Evolutionary conservation across 2,797 vertebrate species (phyloP), one percentile per base, ranked within the genome.

Genomic region (Pyrrhura leucotis): DNA sequence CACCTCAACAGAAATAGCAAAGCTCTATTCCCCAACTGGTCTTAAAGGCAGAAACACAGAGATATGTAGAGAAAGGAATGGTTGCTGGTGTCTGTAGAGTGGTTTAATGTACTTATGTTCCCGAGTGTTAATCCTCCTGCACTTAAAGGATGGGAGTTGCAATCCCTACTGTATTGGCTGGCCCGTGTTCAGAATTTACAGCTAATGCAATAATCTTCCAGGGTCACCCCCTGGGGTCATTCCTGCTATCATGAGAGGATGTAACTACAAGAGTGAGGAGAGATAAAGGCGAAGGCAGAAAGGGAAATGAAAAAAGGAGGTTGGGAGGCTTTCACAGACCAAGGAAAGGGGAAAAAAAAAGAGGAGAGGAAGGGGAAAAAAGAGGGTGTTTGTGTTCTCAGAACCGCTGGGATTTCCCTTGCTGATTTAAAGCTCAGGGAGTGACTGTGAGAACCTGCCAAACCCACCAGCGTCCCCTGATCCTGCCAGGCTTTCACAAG

Each of bases 121-220:
- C 79, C 0, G 4, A 94, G 94, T 72, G 82, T 74, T 98, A 98
- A 96, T 96, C 96, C 93, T 90, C 59, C 93, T 91, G 97, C 97
- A 94, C 95, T 98, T 90, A 96, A 92, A 97, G 92, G 95, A 92
- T 94, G 93, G 95, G 89, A 93, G 92, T 12, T 92, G 86, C 80
- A 95, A 72, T 96, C 88, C 86, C 59, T 9, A 10, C 78, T 88
- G 68, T 39, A 90, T 40, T 92, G 90, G 67, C 83, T 97, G 97
- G 95, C 87, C 50, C 6, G 0, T 33, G 74, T 72, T 89, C 85
- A 96, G 92, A 37, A 93, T 95, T 95, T 96, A 82, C 66, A 94
- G 82, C 84, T 85, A 94, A 85, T 67, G 89, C 76, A 93, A 93
- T 93, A 91, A 81, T 91, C 80, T 88, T 26, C 18, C 62, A 66